phyloP scores from a whole-genome alignment of 2,888 invertebrate genomes.

The Sminthurides aquaticus region DNA sequence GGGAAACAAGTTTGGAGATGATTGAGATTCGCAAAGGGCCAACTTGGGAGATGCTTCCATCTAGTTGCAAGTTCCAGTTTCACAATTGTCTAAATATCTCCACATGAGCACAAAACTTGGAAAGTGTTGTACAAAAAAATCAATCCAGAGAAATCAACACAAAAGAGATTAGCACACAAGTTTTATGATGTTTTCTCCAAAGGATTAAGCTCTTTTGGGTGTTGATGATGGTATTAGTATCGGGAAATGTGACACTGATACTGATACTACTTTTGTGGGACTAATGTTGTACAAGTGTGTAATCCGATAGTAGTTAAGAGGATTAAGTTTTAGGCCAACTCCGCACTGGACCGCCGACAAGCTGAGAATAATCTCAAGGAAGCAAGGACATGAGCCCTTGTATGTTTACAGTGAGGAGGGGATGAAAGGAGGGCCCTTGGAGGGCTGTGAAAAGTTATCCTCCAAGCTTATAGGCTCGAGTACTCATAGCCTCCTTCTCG shows the following conservation, averaged over 20 bases:
- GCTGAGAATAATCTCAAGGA: slow-evolving; percentile 21
- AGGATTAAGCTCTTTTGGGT: too few species aligned
- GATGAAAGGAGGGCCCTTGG: slow-evolving; percentile 37
- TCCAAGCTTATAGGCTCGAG: slow-evolving; percentile 15
- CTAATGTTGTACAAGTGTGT: background rate
- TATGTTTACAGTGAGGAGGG: slow-evolving; percentile 38
- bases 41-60: background rate
- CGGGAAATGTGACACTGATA: slow-evolving; percentile 13
- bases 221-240: too few species aligned
- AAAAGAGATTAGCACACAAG: too few species aligned
- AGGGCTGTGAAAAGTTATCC: slow-evolving; percentile 25
- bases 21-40: background rate
- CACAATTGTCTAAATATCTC: too few species aligned
- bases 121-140: too few species aligned
- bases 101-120: too few species aligned
- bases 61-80: background rate
- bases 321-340: slow-evolving; percentile 9
- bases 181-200: too few species aligned
- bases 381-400: slow-evolving; percentile 22
- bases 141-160: too few species aligned
- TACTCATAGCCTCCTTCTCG: slow-evolving; percentile 22
- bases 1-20: background rate
- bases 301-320: background rate
- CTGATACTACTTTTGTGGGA: background rate
- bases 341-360: slow-evolving; percentile 20